phyloP scores from a whole-genome alignment of 2,797 vertebrate species.

The Anguilla megastoma region DNA sequence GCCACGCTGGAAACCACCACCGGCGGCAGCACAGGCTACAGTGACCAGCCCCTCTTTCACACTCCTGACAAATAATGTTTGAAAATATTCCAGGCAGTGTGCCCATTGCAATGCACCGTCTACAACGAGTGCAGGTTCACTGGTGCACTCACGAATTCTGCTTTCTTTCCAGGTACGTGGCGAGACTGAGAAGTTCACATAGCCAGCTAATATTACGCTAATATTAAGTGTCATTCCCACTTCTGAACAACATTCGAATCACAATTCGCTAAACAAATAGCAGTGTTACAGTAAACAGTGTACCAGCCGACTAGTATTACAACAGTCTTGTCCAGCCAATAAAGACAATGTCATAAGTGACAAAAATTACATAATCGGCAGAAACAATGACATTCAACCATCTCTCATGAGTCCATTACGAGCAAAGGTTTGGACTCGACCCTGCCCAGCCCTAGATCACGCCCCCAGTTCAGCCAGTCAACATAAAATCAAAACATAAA shows the following conservation, averaged over 20 bases:
- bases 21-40: background rate
- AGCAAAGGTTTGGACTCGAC: background rate
- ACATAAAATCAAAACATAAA: background rate
- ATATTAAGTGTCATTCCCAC: background rate
- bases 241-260: background rate
- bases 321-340: background rate
- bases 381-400: background rate
- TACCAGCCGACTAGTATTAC: background rate
- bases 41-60: background rate
- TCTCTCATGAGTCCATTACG: background rate
- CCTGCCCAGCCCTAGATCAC: background rate
- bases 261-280: background rate
- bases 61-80: conserved; percentile 2
- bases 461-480: background rate
- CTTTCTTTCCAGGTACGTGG: background rate
- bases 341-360: background rate
- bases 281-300: background rate
- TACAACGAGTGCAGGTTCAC: background rate
- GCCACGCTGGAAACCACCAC: background rate
- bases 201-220: background rate
- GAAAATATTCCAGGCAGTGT: background rate
- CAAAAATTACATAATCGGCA: background rate
- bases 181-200: background rate
- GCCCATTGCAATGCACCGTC: background rate
- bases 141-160: background rate